phyloP scores from a whole-genome alignment of 1,140 invertebrate genomes.

The Streblospio benedicti region DNA sequence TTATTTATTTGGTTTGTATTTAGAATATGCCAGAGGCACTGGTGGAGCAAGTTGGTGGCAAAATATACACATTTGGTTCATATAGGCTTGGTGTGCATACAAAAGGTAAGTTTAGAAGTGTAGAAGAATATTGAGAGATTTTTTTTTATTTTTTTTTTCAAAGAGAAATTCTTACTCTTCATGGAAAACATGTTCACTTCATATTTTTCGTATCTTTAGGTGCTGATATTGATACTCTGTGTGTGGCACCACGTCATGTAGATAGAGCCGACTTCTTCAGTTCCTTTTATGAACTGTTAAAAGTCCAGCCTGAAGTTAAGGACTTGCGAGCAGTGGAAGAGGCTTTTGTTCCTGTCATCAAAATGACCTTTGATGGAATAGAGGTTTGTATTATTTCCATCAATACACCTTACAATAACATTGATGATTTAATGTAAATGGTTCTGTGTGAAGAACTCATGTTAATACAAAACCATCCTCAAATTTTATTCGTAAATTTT shows the following conservation, averaged over 20 bases:
- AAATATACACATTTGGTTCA: constrained; percentile 98
- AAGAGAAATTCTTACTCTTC: too few species aligned
- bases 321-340: constrained; percentile 87
- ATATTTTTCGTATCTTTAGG: constrained; percentile 50
- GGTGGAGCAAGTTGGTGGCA: constrained; percentile 69
- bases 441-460: too few species aligned
- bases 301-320: constrained; percentile 75
- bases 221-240: constrained; percentile 97
- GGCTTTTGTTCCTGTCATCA: constrained; percentile 98
- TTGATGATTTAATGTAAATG: too few species aligned
- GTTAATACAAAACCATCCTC: too few species aligned
- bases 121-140: constrained; percentile 7
- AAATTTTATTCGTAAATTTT: too few species aligned
- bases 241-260: constrained; percentile 92
- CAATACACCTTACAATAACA: too few species aligned
- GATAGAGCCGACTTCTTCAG: constrained; percentile 88
- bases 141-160: constrained; percentile 40
- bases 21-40: constrained; percentile 42
- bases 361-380: constrained; percentile 98
- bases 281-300: constrained; percentile 85
- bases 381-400: constrained; percentile 53
- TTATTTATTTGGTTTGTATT: too few species aligned
- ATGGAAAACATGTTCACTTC: too few species aligned
- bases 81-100: constrained; percentile 82
- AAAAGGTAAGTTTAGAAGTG: constrained; percentile 41